A percentile compares a stretch with the other conserved stretches of the same genome.
phyloP scores from a whole-genome alignment of 2,797 vertebrate genomes.

The Eurystomus glaucurus region DNA sequence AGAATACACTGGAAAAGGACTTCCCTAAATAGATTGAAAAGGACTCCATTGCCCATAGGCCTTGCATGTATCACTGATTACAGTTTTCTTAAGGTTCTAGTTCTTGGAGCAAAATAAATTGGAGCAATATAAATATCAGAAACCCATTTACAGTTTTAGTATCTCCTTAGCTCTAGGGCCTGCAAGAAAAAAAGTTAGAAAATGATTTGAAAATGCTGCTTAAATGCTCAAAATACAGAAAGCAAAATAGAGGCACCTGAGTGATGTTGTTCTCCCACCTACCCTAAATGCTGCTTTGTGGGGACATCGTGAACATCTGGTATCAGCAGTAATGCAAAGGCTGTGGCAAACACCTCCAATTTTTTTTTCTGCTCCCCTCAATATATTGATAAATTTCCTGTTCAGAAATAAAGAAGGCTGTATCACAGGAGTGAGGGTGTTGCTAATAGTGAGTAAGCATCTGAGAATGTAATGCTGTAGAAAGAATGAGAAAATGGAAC shows the following conservation, averaged over 20 bases:
- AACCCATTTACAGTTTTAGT: background rate
- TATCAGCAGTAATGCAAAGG: background rate
- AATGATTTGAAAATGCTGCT: background rate
- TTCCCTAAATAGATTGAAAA: background rate
- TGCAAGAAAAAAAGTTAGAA: background rate
- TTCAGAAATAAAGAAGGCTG: background rate
- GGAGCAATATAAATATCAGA: background rate
- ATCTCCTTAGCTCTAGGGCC: background rate
- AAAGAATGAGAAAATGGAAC: background rate
- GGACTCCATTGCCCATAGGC: background rate
- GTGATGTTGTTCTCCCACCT: background rate
- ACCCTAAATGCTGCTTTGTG: background rate
- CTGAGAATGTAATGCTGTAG: background rate
- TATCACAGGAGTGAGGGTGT: background rate
- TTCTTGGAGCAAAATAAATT: background rate
- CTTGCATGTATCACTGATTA: background rate
- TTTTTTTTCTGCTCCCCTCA: fast-evolving
- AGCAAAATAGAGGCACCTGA: background rate
- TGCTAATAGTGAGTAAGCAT: background rate
- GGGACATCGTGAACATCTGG: background rate
- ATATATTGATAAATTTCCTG: background rate
- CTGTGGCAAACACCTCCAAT: background rate
- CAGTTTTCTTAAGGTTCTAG: background rate
- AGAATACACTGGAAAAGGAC: background rate
- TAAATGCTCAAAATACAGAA: background rate